Evolutionary conservation across 2,113 vertebrate species (phyloP).

Genomic region (Daubentonia madagascariensis): DNA sequence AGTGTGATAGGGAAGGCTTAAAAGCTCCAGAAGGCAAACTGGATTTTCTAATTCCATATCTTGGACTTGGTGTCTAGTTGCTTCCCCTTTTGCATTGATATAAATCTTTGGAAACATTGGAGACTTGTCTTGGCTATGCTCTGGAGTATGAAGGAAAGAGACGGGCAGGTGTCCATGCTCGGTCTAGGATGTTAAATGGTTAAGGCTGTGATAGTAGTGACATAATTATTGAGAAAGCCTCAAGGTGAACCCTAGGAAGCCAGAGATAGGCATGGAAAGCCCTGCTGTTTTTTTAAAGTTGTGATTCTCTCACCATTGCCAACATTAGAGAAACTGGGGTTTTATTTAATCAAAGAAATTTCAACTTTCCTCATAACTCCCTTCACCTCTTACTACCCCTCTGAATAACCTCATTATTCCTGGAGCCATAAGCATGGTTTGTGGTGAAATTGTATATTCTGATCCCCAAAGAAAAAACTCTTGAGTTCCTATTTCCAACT

Average conservation of each 20-base stretch:
- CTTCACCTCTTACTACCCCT: background rate
- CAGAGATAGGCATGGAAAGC: background rate
- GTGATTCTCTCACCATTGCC: background rate
- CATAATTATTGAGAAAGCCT: background rate
- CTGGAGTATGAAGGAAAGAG: background rate
- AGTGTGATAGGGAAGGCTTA: background rate
- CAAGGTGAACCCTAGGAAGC: background rate
- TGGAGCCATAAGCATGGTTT: background rate
- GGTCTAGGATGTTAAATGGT: background rate
- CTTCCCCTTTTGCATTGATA: background rate
- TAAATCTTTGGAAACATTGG: background rate
- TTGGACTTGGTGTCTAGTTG: background rate
- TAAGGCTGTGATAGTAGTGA: background rate
- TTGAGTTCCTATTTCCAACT: background rate
- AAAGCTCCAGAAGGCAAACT: background rate
- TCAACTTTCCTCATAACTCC: background rate
- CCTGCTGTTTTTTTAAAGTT: background rate
- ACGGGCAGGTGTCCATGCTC: background rate
- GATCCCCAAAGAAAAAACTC: slow-evolving; percentile 1
- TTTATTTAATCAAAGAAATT: slow-evolving; percentile 7
- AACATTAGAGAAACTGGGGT: background rate
- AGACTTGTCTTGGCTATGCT: background rate
- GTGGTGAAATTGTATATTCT: background rate
- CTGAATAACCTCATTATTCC: background rate
- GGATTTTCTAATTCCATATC: background rate